Percentiles rank a stretch among this genome's conserved stretches.
Conservation (phyloP, 1,140 invertebrate species). For the Ephestia elutella region DNA sequence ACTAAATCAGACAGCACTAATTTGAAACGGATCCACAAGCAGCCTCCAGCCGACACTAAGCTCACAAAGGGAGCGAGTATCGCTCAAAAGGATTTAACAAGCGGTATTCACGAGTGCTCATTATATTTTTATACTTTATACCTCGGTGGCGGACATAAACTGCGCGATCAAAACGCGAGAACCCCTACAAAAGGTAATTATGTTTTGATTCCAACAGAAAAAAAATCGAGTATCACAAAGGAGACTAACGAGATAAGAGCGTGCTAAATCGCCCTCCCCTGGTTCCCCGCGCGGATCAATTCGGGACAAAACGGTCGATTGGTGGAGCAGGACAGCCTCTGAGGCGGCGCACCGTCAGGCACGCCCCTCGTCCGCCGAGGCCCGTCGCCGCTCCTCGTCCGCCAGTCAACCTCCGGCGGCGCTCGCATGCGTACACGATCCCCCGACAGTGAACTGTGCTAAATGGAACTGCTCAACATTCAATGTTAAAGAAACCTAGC, state of each 20-base stretch:
- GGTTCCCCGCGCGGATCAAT: slow-evolving; percentile 62
- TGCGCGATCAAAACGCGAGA: slow-evolving; percentile 70
- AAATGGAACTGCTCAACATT: slow-evolving; percentile 67
- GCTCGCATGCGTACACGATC: slow-evolving; percentile 70
- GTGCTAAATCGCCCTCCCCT: slow-evolving; percentile 69
- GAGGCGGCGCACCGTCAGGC: slow-evolving; percentile 29
- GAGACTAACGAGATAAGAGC: slow-evolving; percentile 74
- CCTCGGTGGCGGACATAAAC: slow-evolving; percentile 63
- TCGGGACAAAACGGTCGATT: slow-evolving; percentile 61
- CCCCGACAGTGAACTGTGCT: slow-evolving; percentile 61
- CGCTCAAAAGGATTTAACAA: slow-evolving; percentile 73
- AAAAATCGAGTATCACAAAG: slow-evolving; percentile 73
- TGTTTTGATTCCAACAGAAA: slow-evolving; percentile 72
- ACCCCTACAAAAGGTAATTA: slow-evolving; percentile 74
- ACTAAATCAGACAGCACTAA: slow-evolving; percentile 61
- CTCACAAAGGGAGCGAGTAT: slow-evolving; percentile 56
- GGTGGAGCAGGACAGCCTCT: slow-evolving; percentile 55
- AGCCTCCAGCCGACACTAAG: slow-evolving; percentile 50
- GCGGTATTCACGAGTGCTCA: slow-evolving; percentile 67
- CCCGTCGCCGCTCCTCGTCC: slow-evolving; percentile 36
- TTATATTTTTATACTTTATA: slow-evolving; percentile 74
- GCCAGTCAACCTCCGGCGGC: slow-evolving; percentile 67
- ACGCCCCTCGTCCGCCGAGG: slow-evolving; percentile 35
- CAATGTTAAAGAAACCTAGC: slow-evolving; percentile 72
- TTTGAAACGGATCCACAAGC: slow-evolving; percentile 66